Evolutionary conservation across 2,113 vertebrate species (phyloP).

Genomic region (Callorhinus ursinus): DNA sequence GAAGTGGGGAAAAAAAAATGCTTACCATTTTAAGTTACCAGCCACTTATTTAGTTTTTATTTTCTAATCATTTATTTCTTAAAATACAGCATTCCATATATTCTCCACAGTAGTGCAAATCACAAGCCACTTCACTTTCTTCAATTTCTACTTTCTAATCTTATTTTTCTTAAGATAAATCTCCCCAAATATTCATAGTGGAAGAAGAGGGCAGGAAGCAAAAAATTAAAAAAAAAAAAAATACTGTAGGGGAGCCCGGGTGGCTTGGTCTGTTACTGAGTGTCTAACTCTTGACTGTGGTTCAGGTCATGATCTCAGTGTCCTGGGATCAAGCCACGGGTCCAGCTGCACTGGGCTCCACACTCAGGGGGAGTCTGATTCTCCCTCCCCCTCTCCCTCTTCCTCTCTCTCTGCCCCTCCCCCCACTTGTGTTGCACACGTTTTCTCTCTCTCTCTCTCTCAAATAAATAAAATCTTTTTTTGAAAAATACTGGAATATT

Average conservation of each 20-base stretch:
- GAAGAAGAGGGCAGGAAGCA: not conserved
- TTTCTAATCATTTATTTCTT: conserved; percentile 44
- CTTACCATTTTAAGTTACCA: not conserved
- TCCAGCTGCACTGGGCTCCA: not conserved
- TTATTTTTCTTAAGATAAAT: not conserved
- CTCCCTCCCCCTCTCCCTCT: not conserved
- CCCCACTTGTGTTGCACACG: not conserved
- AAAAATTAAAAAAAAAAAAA: not conserved
- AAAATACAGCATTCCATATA: not conserved
- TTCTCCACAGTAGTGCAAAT: not conserved
- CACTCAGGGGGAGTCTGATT: not conserved
- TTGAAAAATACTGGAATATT: not conserved
- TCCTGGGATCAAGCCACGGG: not conserved
- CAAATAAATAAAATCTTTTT: not conserved
- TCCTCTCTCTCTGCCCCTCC: not conserved
- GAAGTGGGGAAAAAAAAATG: not conserved
- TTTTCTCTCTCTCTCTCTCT: not conserved
- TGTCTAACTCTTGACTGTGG: not conserved
- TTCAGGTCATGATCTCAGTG: not conserved
- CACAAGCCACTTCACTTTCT: not conserved
- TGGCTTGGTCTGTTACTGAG: not conserved
- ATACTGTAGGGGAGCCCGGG: not conserved
- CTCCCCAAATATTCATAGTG: not conserved
- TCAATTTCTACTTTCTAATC: not conserved
- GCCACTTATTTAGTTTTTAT: not conserved